A percentile compares a stretch with the other conserved stretches of the same genome.
phyloP scores from a whole-genome alignment of 1,140 invertebrate species.

The Drosophila oshimai region DNA sequence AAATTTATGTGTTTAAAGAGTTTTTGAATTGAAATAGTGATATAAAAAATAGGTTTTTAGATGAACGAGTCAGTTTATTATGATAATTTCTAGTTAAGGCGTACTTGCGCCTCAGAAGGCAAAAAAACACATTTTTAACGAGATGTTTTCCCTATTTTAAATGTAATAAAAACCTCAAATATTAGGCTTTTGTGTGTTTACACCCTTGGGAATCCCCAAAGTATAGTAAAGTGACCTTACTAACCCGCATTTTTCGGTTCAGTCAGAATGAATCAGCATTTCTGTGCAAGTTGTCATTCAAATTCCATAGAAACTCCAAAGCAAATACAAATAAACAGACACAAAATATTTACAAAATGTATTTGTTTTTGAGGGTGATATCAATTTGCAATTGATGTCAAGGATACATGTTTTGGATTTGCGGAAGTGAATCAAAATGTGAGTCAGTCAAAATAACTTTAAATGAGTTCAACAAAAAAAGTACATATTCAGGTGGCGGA shows the following conservation, averaged over 20 bases:
- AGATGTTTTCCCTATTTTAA: no score
- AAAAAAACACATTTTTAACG: no score
- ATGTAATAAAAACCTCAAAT: not conserved
- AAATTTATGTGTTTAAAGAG: no score
- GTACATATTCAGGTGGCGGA: not conserved
- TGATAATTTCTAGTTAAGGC: no score
- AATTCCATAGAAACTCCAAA: slow-evolving; percentile 32
- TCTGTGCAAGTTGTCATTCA: slow-evolving; percentile 13
- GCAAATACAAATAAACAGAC: slow-evolving; percentile 9
- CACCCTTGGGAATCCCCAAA: slow-evolving; percentile 16
- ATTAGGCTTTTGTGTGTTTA: not conserved
- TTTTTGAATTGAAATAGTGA: no score
- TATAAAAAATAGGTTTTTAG: no score
- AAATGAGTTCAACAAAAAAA: not conserved
- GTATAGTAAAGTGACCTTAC: slow-evolving; percentile 5
- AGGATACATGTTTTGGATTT: slow-evolving; percentile 15
- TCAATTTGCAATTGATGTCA: slow-evolving; percentile 27
- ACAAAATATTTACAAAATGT: slow-evolving; percentile 28
- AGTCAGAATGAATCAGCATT: slow-evolving; percentile 34
- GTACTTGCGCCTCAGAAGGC: no score
- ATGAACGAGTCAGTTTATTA: no score
- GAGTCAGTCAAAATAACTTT: not conserved
- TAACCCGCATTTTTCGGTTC: slow-evolving; percentile 26
- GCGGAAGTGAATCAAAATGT: slow-evolving; percentile 12
- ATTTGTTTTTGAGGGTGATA: slow-evolving; percentile 18